Conservation (phyloP, 1,140 invertebrate species). For the Catajapyx aquilonaris region DNA sequence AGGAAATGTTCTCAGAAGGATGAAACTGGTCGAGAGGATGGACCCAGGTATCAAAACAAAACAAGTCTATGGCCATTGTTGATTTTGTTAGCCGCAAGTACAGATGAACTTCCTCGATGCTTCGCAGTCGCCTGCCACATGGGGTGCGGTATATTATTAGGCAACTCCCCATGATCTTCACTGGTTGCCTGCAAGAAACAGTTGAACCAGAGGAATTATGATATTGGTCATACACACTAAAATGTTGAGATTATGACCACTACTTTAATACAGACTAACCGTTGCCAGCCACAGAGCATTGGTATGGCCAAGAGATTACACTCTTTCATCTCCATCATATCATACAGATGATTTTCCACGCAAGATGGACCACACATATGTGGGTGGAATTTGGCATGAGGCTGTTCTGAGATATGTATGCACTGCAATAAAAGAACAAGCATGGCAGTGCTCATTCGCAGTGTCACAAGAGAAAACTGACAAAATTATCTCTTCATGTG, state of each 20-base stretch:
- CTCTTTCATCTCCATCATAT: conserved; percentile 37
- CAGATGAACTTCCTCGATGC: conserved; percentile 51
- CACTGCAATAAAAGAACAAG: no score
- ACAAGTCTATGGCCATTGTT: conserved; percentile 66
- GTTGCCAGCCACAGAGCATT: conserved; percentile 66
- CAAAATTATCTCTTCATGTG: no score
- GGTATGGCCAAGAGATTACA: conserved; percentile 69
- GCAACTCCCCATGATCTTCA: conserved; percentile 26
- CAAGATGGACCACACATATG: conserved; percentile 45
- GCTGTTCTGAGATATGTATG: no score
- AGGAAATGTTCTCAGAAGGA: conserved; percentile 31
- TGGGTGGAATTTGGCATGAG: no score
- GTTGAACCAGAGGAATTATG: no score
- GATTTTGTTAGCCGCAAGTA: conserved; percentile 49
- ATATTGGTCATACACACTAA: no score
- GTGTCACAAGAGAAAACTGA: no score
- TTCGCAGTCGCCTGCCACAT: conserved; percentile 58
- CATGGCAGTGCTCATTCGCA: no score
- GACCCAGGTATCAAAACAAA: conserved; percentile 62
- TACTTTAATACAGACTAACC: no score
- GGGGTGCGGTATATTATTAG: conserved; percentile 64
- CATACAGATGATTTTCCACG: conserved; percentile 17
- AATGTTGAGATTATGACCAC: no score
- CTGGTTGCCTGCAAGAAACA: no score
- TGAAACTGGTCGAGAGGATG: conserved; percentile 58